Evolutionary conservation across 2,113 vertebrate species (phyloP), one percentile per base, ranked within the genome.

Genomic region (Pollimyrus isidori): DNA sequence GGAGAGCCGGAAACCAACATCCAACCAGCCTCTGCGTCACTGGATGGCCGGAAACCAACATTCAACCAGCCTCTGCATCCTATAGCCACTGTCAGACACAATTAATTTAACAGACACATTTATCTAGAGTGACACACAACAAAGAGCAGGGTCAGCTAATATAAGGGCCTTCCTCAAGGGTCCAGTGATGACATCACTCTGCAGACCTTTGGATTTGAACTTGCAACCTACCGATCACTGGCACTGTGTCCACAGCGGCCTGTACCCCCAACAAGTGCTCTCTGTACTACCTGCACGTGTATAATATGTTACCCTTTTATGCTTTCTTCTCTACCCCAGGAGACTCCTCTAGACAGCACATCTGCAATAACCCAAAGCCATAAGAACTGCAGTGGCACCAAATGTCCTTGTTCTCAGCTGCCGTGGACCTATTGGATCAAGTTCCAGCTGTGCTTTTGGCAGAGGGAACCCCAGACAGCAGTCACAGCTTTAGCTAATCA

Each of bases 81-180:
- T 23, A 23, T 21, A 58, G 19, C 17, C 7, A 6, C 19, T 23
- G 56, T 58, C 56, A 58, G 19, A 58, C 56, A 62, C 58, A 10
- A 10, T 21, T 87, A 11, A 87, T 87, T 87, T 50, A 87, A 50
- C 30, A 87, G 86, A 87, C 2, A 23, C 86, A 58, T 58, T 87
- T 87, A 87, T 58, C 86, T 50, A 58, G 53, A 87, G 86, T 56
- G 58, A 62, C 23, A 26, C 7, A 10, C 58, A 26, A 23, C 23
- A 62, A 23, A n/a, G 23, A 23, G 23, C 56, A 62, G 56, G 23
- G 56, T n/a, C 56, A n/a, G 53, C 4, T 19, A 56, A 0, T 62
- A 7, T 62, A 62, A 62, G 56, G 21, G 56, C 21, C 56, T n/a
- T n/a, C 21, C 56, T n/a, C 53, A 2, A 21, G 53, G 19, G 53